phyloP scores from a whole-genome alignment of 2,797 vertebrate species.

The Darevskia nairensis region DNA sequence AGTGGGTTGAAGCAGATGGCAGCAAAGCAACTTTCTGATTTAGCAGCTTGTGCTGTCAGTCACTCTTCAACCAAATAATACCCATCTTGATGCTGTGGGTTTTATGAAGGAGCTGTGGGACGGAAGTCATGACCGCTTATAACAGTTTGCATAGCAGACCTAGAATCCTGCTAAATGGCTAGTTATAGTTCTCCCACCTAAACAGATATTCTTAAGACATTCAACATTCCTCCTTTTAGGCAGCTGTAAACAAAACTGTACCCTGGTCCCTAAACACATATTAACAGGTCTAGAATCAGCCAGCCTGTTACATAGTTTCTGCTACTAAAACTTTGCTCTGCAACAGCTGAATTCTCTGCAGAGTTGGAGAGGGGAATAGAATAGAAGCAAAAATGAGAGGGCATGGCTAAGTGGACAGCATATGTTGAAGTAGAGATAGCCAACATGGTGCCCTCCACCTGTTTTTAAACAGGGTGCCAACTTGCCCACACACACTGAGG shows the following conservation, averaged over 20 bases:
- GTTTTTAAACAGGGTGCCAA: no score
- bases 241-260: not conserved
- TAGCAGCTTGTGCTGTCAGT: conserved; percentile 11
- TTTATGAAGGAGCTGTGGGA: not conserved
- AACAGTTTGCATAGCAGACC: not conserved
- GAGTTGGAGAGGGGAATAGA: not conserved
- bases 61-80: not conserved
- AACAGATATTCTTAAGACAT: not conserved
- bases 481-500: no score
- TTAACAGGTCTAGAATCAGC: not conserved
- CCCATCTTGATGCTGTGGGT: not conserved
- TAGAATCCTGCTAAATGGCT: not conserved
- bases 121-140: accelerated
- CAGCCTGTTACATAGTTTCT: not conserved
- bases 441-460: no score
- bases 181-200: not conserved
- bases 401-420: no score
- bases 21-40: conserved; percentile 27
- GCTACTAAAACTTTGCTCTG: not conserved
- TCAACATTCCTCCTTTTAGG: not conserved
- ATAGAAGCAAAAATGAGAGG: not conserved
- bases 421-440: no score
- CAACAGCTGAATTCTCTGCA: not conserved
- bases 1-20: conserved; percentile 23
- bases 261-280: not conserved